These are phyloP conservation scores for Molorchus minor DNA, from an alignment of 2,888 invertebrate species.

Conservation along the genomic window DNA sequence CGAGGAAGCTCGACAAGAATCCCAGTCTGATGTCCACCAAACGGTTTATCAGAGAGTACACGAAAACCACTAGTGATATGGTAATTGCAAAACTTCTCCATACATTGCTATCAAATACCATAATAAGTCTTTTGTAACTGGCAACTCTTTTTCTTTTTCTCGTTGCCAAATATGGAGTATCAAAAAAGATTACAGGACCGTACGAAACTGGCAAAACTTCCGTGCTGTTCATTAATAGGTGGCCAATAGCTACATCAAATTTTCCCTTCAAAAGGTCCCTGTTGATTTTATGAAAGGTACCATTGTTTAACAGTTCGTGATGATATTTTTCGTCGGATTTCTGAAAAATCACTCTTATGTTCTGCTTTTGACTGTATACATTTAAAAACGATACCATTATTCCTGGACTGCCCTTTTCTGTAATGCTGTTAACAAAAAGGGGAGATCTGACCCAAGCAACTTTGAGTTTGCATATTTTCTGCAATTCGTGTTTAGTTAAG, in stretches of 20 bases:
- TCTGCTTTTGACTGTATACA: background rate
- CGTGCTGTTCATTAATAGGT: constrained; percentile 40
- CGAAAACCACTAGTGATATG: constrained; percentile 9
- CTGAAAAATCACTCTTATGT: constrained; percentile 6
- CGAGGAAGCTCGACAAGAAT: background rate
- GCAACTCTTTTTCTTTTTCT: constrained; percentile 32
- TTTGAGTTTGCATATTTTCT: constrained; percentile 12
- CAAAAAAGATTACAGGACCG: constrained; percentile 39
- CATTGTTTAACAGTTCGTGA: constrained; percentile 30
- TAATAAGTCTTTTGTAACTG: constrained; percentile 36
- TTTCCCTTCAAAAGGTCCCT: constrained; percentile 8
- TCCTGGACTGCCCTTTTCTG: constrained; percentile 22
- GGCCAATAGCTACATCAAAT: constrained; percentile 39
- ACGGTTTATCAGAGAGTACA: constrained; percentile 21
- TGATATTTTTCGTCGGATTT: constrained; percentile 24
- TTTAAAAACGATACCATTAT: constrained; percentile 29
- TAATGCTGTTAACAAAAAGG: constrained; percentile 22
- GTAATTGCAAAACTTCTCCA: constrained; percentile 29
- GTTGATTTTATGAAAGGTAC: constrained; percentile 23
- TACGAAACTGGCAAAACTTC: constrained; percentile 34
- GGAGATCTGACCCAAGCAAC: constrained; percentile 7
- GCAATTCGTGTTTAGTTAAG: background rate
- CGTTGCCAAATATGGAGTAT: constrained; percentile 25
- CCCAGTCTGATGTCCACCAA: background rate
- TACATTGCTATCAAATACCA: constrained; percentile 30